Evolutionary conservation across 2,888 invertebrate genomes (phyloP).

Genomic region (Yponomeuta sedellus): DNA sequence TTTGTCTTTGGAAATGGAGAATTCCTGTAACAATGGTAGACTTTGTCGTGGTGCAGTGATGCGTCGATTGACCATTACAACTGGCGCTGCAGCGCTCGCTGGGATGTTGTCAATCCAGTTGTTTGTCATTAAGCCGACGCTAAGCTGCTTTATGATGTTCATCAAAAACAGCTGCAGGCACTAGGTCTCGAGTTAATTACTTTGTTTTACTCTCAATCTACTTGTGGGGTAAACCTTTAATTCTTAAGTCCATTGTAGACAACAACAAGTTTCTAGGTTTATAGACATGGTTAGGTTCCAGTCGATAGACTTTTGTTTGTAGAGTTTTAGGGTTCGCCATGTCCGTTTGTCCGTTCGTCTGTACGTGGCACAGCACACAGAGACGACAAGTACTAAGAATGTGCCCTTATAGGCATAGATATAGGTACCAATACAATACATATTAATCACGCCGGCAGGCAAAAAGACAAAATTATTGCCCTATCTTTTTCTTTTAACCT

Average conservation of each 20-base stretch:
- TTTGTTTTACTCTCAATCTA: slow-evolving; percentile 4
- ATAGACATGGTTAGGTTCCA: too few species aligned
- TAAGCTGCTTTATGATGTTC: slow-evolving; percentile 36
- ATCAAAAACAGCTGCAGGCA: slow-evolving; percentile 28
- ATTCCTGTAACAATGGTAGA: slow-evolving; percentile 41
- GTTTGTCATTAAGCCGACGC: slow-evolving; percentile 33
- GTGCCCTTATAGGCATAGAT: too few species aligned
- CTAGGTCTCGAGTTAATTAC: slow-evolving; percentile 3
- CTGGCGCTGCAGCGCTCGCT: slow-evolving; percentile 9
- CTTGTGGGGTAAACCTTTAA: background rate
- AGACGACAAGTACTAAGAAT: too few species aligned
- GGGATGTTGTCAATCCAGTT: slow-evolving; percentile 28
- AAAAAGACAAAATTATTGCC: too few species aligned
- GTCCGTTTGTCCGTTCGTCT: too few species aligned
- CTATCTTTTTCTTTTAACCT: too few species aligned
- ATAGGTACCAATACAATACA: too few species aligned
- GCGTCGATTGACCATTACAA: slow-evolving; percentile 26
- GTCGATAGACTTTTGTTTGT: too few species aligned
- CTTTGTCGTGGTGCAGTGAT: slow-evolving; percentile 42
- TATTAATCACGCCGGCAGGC: too few species aligned
- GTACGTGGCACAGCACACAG: too few species aligned
- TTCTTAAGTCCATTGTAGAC: slow-evolving; percentile 28
- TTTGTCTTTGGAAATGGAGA: slow-evolving; percentile 51
- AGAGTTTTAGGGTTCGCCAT: too few species aligned
- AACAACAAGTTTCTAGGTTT: background rate